Evolutionary conservation across 2,888 invertebrate species (phyloP), one percentile per base, ranked within the genome.

Genomic region (Synergus laeviventris): DNA sequence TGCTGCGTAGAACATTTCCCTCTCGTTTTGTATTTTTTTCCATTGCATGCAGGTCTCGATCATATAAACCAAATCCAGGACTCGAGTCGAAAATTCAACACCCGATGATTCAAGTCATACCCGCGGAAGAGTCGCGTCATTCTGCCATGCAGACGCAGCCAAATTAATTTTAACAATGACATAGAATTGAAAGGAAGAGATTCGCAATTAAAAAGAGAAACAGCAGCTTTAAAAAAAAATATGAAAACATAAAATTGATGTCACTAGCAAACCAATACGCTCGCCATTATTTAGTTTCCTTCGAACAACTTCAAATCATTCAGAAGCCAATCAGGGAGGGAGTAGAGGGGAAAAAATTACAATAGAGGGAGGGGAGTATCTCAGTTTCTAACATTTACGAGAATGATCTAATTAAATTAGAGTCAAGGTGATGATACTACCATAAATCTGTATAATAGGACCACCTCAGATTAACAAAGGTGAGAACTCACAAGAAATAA

Each of bases 81-180:
- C 21, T 42, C 21, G 18, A 38, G 42, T 21, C 64, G 14, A 64
- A 42, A 18, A 64, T 64, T 64, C 64, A 64, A 39, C 21, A 42
- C 21, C 64, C 42, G 42, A 64, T 64, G 24, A 64, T 64, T n/a
- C 11, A 39, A 42, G 18, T 64, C 42, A 64, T 7, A 64, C 11
- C 21, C 21, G 21, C 42, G 64, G 64, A 64, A 64, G 39, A 21
- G 64, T 64, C 14, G 5, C 21, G 16, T 49, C 14, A 49, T 49
- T 49, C 45, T 49, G 3, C 11, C 64, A 42, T 64, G 42, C 21
- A 64, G 42, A 64, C 42, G 64, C n/a, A 14, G 39, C 18, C 64
- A 64, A 64, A 64, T 64, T 64, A 64, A 64, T 64, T 64, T 64
- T 64, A 64, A 64, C 42, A 49, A 49, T 16, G 5, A 5, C 45